phyloP scores from a whole-genome alignment of 2,888 invertebrate genomes.

The Macaria notata region DNA sequence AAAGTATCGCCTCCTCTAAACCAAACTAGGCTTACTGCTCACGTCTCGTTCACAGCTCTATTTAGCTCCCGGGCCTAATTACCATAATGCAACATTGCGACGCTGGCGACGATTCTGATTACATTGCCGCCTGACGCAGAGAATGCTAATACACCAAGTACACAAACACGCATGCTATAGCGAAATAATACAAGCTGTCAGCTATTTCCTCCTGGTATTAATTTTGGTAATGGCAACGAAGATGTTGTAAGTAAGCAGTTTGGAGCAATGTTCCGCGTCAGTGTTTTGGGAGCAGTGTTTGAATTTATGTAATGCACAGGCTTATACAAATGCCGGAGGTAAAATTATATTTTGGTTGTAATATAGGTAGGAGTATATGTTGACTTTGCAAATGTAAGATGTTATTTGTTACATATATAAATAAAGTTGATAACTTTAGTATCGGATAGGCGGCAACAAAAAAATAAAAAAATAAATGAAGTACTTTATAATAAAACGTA shows the following conservation, averaged over 20 bases:
- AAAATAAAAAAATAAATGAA: too few species aligned
- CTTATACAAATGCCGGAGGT: neutral
- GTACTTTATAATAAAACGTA: too few species aligned
- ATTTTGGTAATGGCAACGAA: constrained; percentile 19
- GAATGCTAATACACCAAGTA: constrained; percentile 56
- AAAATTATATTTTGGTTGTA: neutral
- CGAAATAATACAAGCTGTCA: constrained; percentile 39
- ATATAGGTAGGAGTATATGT: too few species aligned
- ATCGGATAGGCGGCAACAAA: too few species aligned
- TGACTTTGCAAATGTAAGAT: too few species aligned
- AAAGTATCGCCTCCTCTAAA: constrained; percentile 2
- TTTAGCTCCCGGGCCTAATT: constrained; percentile 56
- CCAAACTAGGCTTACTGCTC: constrained; percentile 39
- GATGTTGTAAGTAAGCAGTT: constrained; percentile 12
- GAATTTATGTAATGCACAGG: neutral
- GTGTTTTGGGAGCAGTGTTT: constrained; percentile 3
- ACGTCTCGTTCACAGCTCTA: constrained; percentile 55
- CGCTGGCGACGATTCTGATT: constrained; percentile 61
- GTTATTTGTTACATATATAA: too few species aligned
- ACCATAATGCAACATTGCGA: constrained; percentile 68
- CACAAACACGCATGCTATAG: constrained; percentile 46
- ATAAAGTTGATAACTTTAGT: too few species aligned
- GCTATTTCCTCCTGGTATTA: constrained; percentile 12
- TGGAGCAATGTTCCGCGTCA: constrained; percentile 2
- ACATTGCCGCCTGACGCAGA: constrained; percentile 56